phyloP scores from a whole-genome alignment of 2,113 vertebrate species.

The Urocynchramus pylzowi region DNA sequence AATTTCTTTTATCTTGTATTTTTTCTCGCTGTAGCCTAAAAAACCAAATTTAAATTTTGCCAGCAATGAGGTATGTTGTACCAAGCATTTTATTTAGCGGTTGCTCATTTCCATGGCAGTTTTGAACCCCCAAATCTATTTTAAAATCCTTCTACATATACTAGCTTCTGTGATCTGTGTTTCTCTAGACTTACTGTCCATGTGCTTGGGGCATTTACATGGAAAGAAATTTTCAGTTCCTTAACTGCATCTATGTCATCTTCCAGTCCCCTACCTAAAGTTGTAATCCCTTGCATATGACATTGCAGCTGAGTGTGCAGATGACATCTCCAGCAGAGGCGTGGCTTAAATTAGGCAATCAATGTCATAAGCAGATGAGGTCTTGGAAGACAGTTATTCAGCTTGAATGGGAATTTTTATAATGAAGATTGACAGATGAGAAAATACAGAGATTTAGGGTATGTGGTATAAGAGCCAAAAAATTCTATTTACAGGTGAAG shows the following conservation, averaged over 20 bases:
- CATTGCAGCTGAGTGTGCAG: neutral
- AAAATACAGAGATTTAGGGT: neutral
- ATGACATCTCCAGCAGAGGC: constrained; percentile 23
- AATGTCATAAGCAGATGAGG: constrained; percentile 12
- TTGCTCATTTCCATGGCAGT: neutral
- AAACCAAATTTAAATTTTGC: neutral
- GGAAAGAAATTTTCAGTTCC: neutral
- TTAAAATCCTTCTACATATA: neutral
- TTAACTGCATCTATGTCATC: neutral
- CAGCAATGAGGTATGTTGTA: neutral
- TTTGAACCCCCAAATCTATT: neutral
- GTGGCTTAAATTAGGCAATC: neutral
- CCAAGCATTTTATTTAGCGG: neutral
- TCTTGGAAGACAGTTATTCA: constrained; percentile 4
- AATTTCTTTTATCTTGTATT: neutral
- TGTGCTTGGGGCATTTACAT: neutral
- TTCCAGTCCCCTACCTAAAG: neutral
- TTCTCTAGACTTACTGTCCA: neutral
- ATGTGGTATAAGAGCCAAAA: neutral
- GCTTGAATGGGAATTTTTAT: constrained; percentile 35
- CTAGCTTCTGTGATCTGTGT: neutral
- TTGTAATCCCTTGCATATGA: neutral
- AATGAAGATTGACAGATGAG: constrained; percentile 29
- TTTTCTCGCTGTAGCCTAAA: neutral
- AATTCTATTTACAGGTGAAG: neutral